Conservation (phyloP, 2,113 vertebrate genomes). For the Ailurus styani region DNA sequence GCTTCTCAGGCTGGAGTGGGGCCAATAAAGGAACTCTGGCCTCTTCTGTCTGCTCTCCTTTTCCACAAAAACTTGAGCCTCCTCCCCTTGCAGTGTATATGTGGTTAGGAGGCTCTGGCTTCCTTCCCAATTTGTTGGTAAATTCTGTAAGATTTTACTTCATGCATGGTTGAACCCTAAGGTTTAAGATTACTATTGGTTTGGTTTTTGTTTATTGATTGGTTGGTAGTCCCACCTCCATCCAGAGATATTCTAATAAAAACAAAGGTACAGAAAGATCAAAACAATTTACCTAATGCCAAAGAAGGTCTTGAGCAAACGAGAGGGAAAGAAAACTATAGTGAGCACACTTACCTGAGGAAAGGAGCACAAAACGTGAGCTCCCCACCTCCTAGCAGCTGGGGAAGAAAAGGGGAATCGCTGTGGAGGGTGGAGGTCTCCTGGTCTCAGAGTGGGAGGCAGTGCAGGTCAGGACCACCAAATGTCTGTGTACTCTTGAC, state of each 20-base stretch:
- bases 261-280: not conserved
- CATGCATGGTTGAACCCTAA: not conserved
- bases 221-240: not conserved
- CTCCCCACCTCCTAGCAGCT: not conserved
- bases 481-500: not conserved
- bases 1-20: not conserved
- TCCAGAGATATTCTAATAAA: not conserved
- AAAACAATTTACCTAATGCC: not conserved
- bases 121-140: not conserved
- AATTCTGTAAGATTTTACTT: not conserved
- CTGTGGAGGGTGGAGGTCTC: not conserved
- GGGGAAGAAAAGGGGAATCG: not conserved
- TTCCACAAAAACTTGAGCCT: not conserved
- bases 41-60: not conserved
- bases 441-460: not conserved
- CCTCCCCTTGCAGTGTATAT: not conserved
- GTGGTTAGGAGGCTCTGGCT: not conserved
- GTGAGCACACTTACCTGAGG: not conserved
- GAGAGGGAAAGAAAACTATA: not conserved
- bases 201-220: not conserved
- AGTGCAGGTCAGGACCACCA: not conserved
- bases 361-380: not conserved
- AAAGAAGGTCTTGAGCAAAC: not conserved
- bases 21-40: not conserved
- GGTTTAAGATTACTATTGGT: not conserved